Base-by-base conservation (phyloP, 2,888 invertebrate species). In the Criorhina ranunculi region DNA sequence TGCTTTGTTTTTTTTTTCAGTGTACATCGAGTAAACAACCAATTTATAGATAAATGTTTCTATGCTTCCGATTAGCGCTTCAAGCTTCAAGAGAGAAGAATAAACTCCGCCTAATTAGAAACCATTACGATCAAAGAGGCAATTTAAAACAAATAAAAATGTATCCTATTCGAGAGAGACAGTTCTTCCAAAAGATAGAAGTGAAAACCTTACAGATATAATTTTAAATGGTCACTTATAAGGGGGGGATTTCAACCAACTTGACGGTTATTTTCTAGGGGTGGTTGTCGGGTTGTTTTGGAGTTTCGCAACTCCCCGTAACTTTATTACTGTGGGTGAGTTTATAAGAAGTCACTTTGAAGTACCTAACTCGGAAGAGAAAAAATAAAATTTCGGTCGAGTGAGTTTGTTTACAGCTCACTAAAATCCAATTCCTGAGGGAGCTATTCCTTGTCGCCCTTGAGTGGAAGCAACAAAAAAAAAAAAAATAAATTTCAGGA, bases 91-190 rank as follows among this genome's bases (percentile, higher is more conserved):
- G 31, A 40, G 49, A 33, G 86, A 85, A 87, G 87, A 86, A 87
- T 72, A 88, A 88, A 88, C 87, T 88, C 90, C 89, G 35, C 89
- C 89, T 89, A 90, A 90, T 90, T 91, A 90, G 90, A 88, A 88
- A 87, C 87, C 89, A 90, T 90, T 90, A 89, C 89, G 90, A 89
- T 90, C 90, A 89, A 90, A 89, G 89, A 88, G 88, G 88, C 89
- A 90, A 90, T 90, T 90, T 67, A 72, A 72, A 75, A 66, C 76
- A 80, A 85, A 85, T 80, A 85, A 80, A 85, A 85, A 55, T 49
- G 11, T 46, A 60, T 31, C 66, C 66, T 60, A 75, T 53, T 44
- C 53, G 19, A 66, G 44, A 53, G 33, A 66, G 35, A 15, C 33
- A 53, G 11, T 51, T 40, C 60, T 31, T 60, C 44, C 31, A 49